Evolutionary conservation across 2,797 vertebrate genomes (phyloP), one percentile per base, ranked within the genome.

Genomic region (Cygnus olor): DNA sequence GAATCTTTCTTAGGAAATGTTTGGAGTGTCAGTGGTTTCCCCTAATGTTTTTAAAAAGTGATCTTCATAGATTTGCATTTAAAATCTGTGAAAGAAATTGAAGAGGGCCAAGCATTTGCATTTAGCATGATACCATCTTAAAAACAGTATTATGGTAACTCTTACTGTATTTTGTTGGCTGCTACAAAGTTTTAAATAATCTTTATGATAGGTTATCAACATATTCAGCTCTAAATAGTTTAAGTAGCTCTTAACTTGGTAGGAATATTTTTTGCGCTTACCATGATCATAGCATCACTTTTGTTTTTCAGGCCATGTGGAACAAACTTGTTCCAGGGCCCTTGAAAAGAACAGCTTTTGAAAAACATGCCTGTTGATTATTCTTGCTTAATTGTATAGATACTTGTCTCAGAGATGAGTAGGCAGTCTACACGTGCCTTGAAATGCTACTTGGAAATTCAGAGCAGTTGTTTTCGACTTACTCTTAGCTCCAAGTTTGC

Each of bases 381-480:
- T 49, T 49, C 9, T 36, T 87, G 45, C 19, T 73, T 73, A 12
- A 53, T 74, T 66, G 69, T 73, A 42, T 38, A 47, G 70, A 53
- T 20, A 3, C 0, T 0, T 14, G 15, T 42, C 34, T 79, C 28
- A 54, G 69, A 80, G 28, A 16, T 53, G 36, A 18, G 12, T 17
- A 66, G 49, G 4, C 24, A 45, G 27, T 70, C 56, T 79, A 5
- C 11, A 74, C 20, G 54, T 19, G 53, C n/a, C 36, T 42, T 57
- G 49, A 60, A 27, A 19, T 68, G 32, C n/a, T 8, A 8, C 7
- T 80, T 80, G 57, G 72, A 60, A 68, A 34, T 61, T 32, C 34
- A 53, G 13, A 38, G 15, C 68, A 21, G 47, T 21, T 51, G 68
- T 36, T 53, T 30, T 15, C 19, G 15, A 6, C 47, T 38, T 42